A percentile compares a stretch with the other conserved stretches of the same genome.
phyloP scores from a whole-genome alignment of 2,888 invertebrate species.

The Stegana nigrithorax region DNA sequence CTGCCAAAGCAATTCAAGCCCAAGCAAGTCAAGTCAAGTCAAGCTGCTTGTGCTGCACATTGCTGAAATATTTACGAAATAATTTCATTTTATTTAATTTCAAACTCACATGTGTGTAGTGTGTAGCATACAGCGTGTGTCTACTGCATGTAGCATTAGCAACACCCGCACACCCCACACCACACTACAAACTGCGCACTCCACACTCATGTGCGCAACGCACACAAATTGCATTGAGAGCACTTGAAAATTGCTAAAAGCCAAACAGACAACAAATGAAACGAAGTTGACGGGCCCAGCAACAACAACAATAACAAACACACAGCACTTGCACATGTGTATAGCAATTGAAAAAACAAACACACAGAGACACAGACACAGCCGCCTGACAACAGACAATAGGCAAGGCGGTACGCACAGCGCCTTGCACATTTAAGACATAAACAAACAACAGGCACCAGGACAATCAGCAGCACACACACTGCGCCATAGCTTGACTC shows the following conservation, averaged over 20 bases:
- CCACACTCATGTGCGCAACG: constrained; percentile 36
- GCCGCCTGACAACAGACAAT: constrained; percentile 1
- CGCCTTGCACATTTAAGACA: constrained; percentile 52
- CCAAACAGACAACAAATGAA: constrained; percentile 63
- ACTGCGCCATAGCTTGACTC: too few relatives aligned
- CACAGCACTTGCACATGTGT: constrained; percentile 51
- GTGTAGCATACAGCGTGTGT: too few relatives aligned
- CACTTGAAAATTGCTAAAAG: constrained; percentile 63
- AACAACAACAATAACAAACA: neutral
- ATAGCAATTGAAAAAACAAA: constrained; percentile 32
- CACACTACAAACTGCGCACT: neutral
- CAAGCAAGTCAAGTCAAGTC: too few relatives aligned
- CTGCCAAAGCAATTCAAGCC: too few relatives aligned
- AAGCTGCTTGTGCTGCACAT: neutral
- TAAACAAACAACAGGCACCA: constrained; percentile 51
- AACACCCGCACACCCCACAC: constrained; percentile 20
- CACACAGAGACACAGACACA: constrained; percentile 13
- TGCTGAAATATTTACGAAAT: constrained; percentile 9
- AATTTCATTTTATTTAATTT: constrained; percentile 15
- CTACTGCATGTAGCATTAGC: neutral
- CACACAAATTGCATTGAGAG: constrained; percentile 61
- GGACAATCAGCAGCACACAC: constrained; percentile 44
- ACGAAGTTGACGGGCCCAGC: constrained; percentile 37
- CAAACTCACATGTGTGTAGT: neutral
- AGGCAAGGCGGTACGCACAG: constrained; percentile 14